Evolutionary conservation across 1,140 invertebrate genomes (phyloP).

Genomic region (Zaprionus capensis): DNA sequence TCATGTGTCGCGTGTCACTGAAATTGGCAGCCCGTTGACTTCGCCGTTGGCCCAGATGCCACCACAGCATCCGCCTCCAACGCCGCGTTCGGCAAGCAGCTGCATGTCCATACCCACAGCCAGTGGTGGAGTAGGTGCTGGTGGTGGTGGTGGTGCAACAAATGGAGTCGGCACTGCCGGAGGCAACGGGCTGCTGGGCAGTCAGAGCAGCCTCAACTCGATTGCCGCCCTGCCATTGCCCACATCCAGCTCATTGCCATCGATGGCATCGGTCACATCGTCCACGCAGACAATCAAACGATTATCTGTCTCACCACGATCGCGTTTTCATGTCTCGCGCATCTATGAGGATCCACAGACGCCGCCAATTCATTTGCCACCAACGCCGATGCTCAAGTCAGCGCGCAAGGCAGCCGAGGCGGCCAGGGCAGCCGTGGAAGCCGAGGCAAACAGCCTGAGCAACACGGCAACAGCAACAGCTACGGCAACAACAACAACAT

Average conservation of each 20-base stretch:
- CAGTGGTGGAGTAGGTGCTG: neutral
- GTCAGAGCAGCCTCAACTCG: conserved; percentile 51
- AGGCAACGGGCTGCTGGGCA: conserved; percentile 36
- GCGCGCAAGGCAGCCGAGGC: conserved; percentile 54
- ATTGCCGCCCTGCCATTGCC: conserved; percentile 53
- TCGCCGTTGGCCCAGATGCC: conserved; percentile 71
- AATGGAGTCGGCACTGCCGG: neutral
- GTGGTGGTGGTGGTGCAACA: neutral
- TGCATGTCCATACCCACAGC: conserved; percentile 74
- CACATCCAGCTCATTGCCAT: conserved; percentile 77
- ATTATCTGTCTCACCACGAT: conserved; percentile 73
- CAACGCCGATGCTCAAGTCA: conserved; percentile 76
- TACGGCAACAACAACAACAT: conserved; percentile 30
- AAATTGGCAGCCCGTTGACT: conserved; percentile 75
- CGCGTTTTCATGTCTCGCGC: conserved; percentile 75
- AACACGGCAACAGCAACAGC: neutral
- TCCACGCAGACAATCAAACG: conserved; percentile 78
- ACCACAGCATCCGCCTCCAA: conserved; percentile 45
- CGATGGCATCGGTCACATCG: conserved; percentile 77
- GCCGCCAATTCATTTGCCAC: conserved; percentile 73
- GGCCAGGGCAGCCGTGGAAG: conserved; percentile 24
- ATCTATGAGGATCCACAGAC: conserved; percentile 81
- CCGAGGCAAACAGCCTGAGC: conserved; percentile 12
- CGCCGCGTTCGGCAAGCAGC: conserved; percentile 64
- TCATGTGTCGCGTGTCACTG: conserved; percentile 86